These are phyloP conservation scores for Erebia aethiops DNA, from an alignment of 2,888 invertebrate species.

Conservation along the genomic window DNA sequence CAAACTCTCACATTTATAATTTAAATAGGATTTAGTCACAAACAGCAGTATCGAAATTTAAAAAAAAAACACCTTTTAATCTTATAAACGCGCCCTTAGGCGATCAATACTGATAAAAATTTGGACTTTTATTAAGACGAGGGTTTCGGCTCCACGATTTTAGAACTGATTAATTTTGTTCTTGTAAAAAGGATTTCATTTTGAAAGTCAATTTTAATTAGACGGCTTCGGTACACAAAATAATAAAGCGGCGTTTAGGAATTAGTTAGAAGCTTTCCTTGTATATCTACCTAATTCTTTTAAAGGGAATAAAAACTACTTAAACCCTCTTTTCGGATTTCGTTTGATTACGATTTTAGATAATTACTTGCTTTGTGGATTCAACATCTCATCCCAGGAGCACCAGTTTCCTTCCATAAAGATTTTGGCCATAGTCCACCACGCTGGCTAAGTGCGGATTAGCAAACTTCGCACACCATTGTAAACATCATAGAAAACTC, in stretches of 20 bases:
- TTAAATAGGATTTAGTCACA: too few species aligned
- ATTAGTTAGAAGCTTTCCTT: constrained; percentile 14
- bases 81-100: constrained; percentile 28
- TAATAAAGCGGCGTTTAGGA: constrained; percentile 8
- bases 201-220: constrained; percentile 36
- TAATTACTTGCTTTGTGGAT: too few species aligned
- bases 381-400: too few species aligned
- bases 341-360: not conserved
- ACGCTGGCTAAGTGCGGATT: too few species aligned
- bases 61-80: not conserved
- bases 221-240: constrained; percentile 3
- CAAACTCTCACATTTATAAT: too few species aligned
- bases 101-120: constrained; percentile 44
- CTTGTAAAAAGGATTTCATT: constrained; percentile 30
- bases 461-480: too few species aligned
- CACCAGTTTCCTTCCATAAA: too few species aligned
- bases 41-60: not conserved
- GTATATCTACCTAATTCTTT: not conserved
- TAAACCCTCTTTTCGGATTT: not conserved
- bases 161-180: constrained; percentile 46
- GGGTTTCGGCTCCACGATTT: constrained; percentile 57
- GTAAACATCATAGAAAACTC: too few species aligned
- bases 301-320: not conserved
- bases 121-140: constrained; percentile 65
- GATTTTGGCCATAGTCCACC: too few species aligned